Conservation (phyloP, 2,113 vertebrate genomes). For the Ptilorrhoa leucosticta region DNA sequence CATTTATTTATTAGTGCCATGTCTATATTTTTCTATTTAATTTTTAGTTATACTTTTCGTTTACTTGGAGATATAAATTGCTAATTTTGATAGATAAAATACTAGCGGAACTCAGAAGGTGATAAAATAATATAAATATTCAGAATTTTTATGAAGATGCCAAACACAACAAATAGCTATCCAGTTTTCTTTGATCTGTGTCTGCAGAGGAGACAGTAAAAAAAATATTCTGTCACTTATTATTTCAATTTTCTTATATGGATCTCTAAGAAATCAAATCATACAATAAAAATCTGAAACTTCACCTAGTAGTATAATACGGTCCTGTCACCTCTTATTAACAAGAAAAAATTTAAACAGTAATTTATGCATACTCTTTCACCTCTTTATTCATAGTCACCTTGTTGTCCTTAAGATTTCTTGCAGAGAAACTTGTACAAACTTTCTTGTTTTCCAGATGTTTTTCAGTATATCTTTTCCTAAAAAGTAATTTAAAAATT, state of each 20-base stretch:
- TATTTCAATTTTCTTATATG: conserved; percentile 41
- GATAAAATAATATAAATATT: conserved; percentile 43
- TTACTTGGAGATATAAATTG: conserved; percentile 26
- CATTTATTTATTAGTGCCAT: conserved; percentile 18
- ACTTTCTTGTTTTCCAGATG: not conserved
- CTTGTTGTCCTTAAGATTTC: not conserved
- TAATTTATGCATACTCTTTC: conserved; percentile 27
- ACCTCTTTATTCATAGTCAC: conserved; percentile 12
- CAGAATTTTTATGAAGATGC: conserved; percentile 37
- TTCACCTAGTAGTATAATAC: conserved; percentile 37
- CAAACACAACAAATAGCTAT: conserved; percentile 31
- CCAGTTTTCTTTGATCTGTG: conserved; percentile 22
- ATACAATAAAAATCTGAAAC: conserved; percentile 40
- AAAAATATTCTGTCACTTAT: conserved; percentile 12
- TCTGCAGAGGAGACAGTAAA: not conserved
- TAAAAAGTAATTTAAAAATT: not conserved
- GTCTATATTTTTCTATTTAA: not conserved
- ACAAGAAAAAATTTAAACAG: conserved; percentile 36
- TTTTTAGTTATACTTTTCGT: conserved; percentile 16
- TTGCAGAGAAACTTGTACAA: not conserved
- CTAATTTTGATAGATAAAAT: conserved; percentile 36
- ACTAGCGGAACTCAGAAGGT: not conserved
- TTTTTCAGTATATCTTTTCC: not conserved
- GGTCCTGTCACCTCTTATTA: conserved; percentile 27
- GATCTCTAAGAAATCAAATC: conserved; percentile 37